Evolutionary conservation across 1,140 invertebrate species (phyloP).

Genomic region (Diachasmimorpha longicaudata): DNA sequence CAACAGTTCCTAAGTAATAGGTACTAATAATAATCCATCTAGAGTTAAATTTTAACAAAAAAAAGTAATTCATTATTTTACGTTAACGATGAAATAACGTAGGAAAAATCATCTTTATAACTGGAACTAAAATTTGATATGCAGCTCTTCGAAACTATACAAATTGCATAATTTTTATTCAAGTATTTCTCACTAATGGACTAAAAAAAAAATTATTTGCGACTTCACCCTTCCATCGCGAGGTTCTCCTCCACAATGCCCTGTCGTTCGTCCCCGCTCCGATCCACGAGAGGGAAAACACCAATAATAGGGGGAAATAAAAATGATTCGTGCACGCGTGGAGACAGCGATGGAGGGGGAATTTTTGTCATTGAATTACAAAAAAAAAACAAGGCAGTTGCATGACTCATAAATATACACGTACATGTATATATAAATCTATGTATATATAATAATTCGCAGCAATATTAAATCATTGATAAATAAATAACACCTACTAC

Average conservation of each 20-base stretch:
- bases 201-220: background rate
- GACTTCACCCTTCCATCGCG: background rate
- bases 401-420: constrained; percentile 9
- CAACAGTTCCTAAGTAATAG: constrained; percentile 2
- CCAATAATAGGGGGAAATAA: background rate
- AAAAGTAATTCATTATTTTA: background rate
- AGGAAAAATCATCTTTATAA: background rate
- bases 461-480: background rate
- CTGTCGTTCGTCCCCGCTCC: background rate
- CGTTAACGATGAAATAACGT: background rate
- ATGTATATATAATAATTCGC: constrained; percentile 2
- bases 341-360: background rate
- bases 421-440: background rate
- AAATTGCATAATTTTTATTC: constrained; percentile 3
- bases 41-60: background rate
- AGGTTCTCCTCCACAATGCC: background rate
- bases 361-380: background rate
- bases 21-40: constrained; percentile 3
- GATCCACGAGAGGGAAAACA: background rate
- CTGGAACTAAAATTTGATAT: constrained; percentile 1
- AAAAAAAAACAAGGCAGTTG: background rate
- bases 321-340: background rate
- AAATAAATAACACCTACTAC: background rate
- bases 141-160: background rate
- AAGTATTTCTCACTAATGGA: background rate